phyloP scores from a whole-genome alignment of 30 jellyfish, hydroid and myxozoan genomes.

The Hydractinia symbiolongicarpus region DNA sequence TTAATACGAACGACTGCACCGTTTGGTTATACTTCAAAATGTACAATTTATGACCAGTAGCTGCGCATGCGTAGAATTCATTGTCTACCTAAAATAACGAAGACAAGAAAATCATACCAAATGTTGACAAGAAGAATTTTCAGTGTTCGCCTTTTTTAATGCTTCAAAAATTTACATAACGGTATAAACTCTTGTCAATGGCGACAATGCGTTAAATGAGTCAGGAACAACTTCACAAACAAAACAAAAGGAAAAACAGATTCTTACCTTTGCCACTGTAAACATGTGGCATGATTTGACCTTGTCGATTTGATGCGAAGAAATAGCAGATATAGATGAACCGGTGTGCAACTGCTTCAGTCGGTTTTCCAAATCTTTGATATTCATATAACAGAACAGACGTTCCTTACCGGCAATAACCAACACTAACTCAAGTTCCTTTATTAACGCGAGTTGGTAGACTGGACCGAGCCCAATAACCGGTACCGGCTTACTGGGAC shows the following conservation, averaged over 20 bases:
- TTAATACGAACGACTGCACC: slow-evolving; percentile 51
- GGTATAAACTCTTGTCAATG: no score
- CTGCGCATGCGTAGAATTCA: slow-evolving; percentile 78
- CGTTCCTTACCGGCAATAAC: slow-evolving; percentile 86
- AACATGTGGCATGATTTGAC: slow-evolving; percentile 82
- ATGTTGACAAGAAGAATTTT: neutral
- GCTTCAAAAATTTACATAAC: no score
- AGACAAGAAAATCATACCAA: neutral
- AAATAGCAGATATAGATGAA: slow-evolving; percentile 19
- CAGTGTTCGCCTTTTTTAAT: neutral
- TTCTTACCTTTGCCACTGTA: slow-evolving; percentile 68
- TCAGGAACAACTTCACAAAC: neutral
- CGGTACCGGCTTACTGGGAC: slow-evolving; percentile 50
- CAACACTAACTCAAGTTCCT: slow-evolving; percentile 52
- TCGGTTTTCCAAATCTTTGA: slow-evolving; percentile 62
- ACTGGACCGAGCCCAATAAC: slow-evolving; percentile 81
- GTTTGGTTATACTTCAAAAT: slow-evolving; percentile 38
- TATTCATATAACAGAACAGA: slow-evolving; percentile 47
- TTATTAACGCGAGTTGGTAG: slow-evolving; percentile 49
- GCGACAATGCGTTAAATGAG: no score
- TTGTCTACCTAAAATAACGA: slow-evolving; percentile 53
- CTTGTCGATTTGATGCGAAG: slow-evolving; percentile 49
- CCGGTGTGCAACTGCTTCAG: slow-evolving; percentile 55
- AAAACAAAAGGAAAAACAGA: neutral
- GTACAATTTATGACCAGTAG: slow-evolving; percentile 50